A percentile compares a stretch with the other conserved stretches of the same genome.
Evolutionary conservation across 2,113 vertebrate species (phyloP).

Genomic region (Sakesphorus luctuosus): DNA sequence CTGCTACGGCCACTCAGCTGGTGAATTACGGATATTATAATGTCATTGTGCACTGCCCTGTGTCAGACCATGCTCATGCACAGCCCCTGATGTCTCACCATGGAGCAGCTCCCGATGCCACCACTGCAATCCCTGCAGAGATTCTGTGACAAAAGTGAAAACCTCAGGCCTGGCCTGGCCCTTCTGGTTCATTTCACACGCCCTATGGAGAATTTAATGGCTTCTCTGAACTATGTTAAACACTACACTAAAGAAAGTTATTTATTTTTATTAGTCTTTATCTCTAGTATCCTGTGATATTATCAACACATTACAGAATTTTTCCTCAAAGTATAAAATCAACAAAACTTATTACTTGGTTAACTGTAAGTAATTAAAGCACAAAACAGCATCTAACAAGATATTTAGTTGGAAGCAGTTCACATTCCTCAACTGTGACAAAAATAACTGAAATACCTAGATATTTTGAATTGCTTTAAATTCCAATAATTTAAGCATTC

Average conservation of each 20-base stretch:
- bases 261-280: neutral
- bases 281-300: neutral
- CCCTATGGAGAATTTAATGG: neutral
- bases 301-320: neutral
- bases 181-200: neutral
- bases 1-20: neutral
- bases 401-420: neutral
- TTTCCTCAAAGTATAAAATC: neutral
- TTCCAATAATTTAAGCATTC: neutral
- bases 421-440: neutral
- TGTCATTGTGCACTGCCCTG: neutral
- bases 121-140: neutral
- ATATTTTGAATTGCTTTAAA: neutral
- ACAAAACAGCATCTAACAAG: neutral
- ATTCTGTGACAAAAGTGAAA: neutral
- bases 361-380: neutral
- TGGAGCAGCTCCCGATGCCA: neutral
- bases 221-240: neutral
- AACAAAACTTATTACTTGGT: neutral
- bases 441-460: neutral
- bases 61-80: neutral
- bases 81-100: accelerated
- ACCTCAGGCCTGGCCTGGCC: neutral
- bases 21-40: neutral
- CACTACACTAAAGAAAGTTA: neutral